A percentile compares a stretch with the other conserved stretches of the same genome.
Conservation (phyloP, 2,797 vertebrate species). For the Hypotaenidia okinawae region DNA sequence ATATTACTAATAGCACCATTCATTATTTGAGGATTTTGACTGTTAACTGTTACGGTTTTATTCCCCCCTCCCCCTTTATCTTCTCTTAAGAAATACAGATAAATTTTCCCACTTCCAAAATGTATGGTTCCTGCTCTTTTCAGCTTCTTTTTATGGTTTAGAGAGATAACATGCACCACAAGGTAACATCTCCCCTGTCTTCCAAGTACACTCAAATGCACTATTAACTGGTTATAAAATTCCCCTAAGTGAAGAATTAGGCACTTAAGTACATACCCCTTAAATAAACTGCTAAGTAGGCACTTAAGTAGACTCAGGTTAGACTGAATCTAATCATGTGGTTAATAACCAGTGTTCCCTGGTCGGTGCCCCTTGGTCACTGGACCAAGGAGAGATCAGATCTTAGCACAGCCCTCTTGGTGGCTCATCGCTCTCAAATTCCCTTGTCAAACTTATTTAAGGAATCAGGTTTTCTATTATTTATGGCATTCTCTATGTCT, state of each 20-base stretch:
- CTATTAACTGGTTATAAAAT: background rate
- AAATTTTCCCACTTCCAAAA: background rate
- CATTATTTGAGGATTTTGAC: conserved; percentile 14
- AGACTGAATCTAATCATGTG: background rate
- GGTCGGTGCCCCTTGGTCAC: background rate
- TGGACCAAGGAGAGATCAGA: background rate
- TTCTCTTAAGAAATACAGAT: background rate
- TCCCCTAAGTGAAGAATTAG: background rate
- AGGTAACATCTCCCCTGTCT: background rate
- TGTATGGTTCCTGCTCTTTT: background rate
- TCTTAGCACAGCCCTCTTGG: background rate
- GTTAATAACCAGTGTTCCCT: conserved; percentile 10
- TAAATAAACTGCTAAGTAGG: conserved; percentile 31
- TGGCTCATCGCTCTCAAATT: conserved; percentile 7
- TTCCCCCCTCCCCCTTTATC: too few species aligned
- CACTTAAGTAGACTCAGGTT: conserved; percentile 44
- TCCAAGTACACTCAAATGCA: background rate
- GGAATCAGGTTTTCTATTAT: background rate
- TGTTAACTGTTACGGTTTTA: background rate
- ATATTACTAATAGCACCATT: conserved; percentile 36
- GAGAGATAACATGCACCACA: background rate
- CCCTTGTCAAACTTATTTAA: background rate
- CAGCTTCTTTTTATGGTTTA: conserved; percentile 3
- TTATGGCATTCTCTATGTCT: background rate
- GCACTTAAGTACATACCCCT: conserved; percentile 1